Conservation (phyloP, 1,140 invertebrate genomes). For the Paraescarpia echinospica region DNA sequence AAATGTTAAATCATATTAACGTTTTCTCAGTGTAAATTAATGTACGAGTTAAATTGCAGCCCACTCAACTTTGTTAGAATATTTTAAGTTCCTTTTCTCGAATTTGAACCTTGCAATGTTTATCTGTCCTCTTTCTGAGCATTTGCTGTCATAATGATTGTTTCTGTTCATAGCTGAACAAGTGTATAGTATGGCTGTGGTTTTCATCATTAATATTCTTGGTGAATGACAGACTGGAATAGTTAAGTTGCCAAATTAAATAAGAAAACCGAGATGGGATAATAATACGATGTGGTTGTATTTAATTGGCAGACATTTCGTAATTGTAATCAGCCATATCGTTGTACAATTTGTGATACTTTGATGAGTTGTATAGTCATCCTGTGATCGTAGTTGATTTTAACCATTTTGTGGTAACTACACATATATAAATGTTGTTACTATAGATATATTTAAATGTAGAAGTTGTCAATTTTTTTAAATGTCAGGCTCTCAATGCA, state of each 20-base stretch:
- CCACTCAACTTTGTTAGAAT: background rate
- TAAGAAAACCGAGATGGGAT: too few relatives aligned
- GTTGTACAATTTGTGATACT: too few relatives aligned
- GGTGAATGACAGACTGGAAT: background rate
- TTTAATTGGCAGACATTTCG: background rate
- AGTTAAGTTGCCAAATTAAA: too few relatives aligned
- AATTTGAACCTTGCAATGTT: background rate
- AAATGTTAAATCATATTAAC: background rate
- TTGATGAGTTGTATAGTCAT: background rate
- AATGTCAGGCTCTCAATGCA: background rate
- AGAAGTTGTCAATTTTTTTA: background rate
- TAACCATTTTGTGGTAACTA: background rate
- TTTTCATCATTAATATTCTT: background rate
- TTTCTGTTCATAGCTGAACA: background rate
- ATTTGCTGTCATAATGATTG: background rate
- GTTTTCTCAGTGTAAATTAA: background rate
- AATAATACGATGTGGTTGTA: too few relatives aligned
- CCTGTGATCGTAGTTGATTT: background rate
- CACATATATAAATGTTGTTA: background rate
- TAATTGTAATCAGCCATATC: background rate
- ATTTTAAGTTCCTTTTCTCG: background rate
- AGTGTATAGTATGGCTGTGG: background rate
- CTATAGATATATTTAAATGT: background rate
- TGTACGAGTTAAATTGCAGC: background rate
- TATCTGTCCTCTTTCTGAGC: background rate